phyloP scores from a whole-genome alignment of 2,113 vertebrate genomes.

The Lophura nycthemera region DNA sequence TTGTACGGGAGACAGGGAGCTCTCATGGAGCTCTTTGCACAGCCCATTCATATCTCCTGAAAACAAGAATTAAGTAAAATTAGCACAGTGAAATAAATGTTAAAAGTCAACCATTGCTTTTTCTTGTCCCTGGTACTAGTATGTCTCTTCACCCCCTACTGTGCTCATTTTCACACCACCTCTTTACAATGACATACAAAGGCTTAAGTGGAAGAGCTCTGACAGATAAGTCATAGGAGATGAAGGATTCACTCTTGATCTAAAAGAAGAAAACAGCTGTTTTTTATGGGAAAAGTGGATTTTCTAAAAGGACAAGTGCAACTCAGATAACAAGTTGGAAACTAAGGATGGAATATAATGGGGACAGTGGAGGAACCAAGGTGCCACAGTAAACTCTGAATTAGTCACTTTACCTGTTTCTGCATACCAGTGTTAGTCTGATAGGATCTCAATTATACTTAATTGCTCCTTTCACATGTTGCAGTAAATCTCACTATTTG shows the following conservation, averaged over 20 bases:
- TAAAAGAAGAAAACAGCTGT: not conserved
- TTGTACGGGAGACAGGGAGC: not conserved
- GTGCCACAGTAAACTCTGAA: not conserved
- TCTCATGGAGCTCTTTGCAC: not conserved
- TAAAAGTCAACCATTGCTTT: not conserved
- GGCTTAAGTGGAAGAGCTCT: not conserved
- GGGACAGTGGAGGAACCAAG: not conserved
- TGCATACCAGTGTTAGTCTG: not conserved
- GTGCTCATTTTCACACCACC: not conserved
- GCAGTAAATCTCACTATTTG: not conserved
- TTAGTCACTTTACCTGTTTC: not conserved
- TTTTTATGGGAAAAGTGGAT: not conserved
- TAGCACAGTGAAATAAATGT: not conserved
- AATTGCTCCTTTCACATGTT: not conserved
- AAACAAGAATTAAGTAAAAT: not conserved
- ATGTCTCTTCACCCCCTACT: not conserved
- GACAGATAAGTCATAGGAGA: not conserved
- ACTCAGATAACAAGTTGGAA: not conserved
- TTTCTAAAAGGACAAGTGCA: not conserved
- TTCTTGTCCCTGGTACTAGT: not conserved
- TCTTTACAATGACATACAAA: not conserved
- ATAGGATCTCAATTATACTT: not conserved
- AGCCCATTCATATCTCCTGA: not conserved
- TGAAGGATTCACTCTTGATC: not conserved
- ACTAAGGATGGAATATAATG: not conserved